Conservation (phyloP, 2,113 vertebrate species). For the Triplophysa tibetana region DNA sequence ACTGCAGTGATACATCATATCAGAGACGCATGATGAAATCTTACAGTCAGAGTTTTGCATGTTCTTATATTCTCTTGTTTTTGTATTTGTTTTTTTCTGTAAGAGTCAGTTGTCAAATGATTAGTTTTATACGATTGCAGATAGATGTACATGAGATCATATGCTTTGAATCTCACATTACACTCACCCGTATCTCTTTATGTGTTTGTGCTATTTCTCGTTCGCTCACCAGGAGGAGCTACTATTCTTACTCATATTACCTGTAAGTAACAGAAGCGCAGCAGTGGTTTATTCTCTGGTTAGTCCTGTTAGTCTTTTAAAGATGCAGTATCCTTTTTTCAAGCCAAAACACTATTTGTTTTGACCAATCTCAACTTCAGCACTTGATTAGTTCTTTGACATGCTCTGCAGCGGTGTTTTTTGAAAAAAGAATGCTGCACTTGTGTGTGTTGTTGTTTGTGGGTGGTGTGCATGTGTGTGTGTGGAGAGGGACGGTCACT, state of each 20-base stretch:
- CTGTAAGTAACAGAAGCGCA: conserved; percentile 93
- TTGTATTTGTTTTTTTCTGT: background rate
- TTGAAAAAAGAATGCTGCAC: conserved; percentile 88
- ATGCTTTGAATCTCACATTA: conserved; percentile 93
- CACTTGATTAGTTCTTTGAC: conserved; percentile 42
- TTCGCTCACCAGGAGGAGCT: conserved; percentile 99
- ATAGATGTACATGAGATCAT: conserved; percentile 49
- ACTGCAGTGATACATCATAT: conserved; percentile 2
- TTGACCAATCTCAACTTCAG: conserved; percentile 65
- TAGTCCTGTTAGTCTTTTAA: conserved; percentile 82
- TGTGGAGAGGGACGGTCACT: conserved; percentile 60
- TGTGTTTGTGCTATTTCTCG: conserved; percentile 92
- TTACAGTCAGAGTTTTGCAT: conserved; percentile 9
- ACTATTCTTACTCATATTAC: conserved; percentile 99
- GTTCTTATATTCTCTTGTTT: background rate
- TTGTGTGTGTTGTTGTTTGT: conserved; percentile 66
- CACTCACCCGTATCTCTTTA: conserved; percentile 96
- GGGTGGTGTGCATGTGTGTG: conserved; percentile 35
- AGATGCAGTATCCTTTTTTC: conserved; percentile 99
- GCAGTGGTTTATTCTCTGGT: conserved; percentile 35
- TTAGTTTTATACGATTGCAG: conserved; percentile 21
- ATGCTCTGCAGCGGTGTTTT: conserved; percentile 63
- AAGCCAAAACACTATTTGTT: conserved; percentile 81
- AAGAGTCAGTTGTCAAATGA: background rate
- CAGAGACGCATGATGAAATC: conserved; percentile 13